phyloP scores from a whole-genome alignment of 2,113 vertebrate genomes.

The Salvelinus sp. region DNA sequence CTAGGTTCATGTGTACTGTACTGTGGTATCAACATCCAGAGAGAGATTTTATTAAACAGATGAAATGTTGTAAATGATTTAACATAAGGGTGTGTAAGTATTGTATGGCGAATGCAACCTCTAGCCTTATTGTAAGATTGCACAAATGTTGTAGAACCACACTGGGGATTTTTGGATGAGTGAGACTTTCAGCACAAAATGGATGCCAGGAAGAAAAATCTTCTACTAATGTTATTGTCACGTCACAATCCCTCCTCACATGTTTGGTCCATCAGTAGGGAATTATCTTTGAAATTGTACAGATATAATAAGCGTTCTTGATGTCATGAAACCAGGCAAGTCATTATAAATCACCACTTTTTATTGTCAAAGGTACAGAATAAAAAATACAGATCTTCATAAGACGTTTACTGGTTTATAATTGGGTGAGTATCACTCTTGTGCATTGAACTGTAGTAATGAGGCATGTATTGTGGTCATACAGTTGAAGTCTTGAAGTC shows the following conservation, averaged over 20 bases:
- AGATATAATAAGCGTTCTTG: not conserved
- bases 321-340: not conserved
- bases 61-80: too few species aligned
- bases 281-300: not conserved
- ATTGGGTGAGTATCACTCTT: slow-evolving; percentile 19
- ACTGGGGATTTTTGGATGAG: not conserved
- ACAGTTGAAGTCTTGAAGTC: not conserved
- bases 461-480: slow-evolving; percentile 10
- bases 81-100: too few species aligned
- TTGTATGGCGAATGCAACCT: too few species aligned
- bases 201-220: not conserved
- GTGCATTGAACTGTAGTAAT: slow-evolving; percentile 10
- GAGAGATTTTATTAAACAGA: too few species aligned
- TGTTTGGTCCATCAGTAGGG: too few species aligned
- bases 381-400: slow-evolving; percentile 25
- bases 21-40: too few species aligned
- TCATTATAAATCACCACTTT: slow-evolving; percentile 26
- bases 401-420: slow-evolving; percentile 8
- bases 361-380: slow-evolving; percentile 45
- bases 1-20: too few species aligned
- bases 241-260: not conserved
- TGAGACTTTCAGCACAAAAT: not conserved
- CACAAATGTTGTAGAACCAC: not conserved
- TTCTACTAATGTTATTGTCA: not conserved
- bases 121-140: not conserved